Base-by-base conservation (phyloP, 1,140 invertebrate genomes). In the Hylaeus volcanicus region DNA sequence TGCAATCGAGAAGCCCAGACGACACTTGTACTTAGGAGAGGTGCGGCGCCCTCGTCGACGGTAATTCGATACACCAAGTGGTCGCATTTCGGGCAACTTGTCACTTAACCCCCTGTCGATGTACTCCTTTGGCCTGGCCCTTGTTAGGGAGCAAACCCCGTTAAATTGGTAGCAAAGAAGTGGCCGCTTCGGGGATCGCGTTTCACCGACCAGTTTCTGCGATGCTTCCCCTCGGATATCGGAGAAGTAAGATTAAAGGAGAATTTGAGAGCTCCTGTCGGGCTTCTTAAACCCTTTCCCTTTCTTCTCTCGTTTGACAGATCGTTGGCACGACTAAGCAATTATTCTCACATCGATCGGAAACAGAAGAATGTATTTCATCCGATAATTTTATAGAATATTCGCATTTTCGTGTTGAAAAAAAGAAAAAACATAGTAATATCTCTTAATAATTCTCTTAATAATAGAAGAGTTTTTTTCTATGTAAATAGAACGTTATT, bases 31-130 rank as follows among this genome's bases (percentile, higher is more conserved):
- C 6, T 6, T 45, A 68, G 55, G 79, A 58, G 74, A 70, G 79
- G 79, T 55, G 43, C 70, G 12, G 48, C 72, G 75, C 68, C 39
- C 58, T 71, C 73, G 66, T 60, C 70, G n/a, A 79, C 66, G 51
- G 83, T 82, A 86, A 86, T 85, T 86, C 71, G 80, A 86, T 79
- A 82, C 72, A 71, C 69, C 70, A 58, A 82, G 81, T 58, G 43
- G 43, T 60, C 66, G 71, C 61, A 80, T 74, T 85, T 82, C 74
- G 74, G 66, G 70, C 74, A 82, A 85, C 74, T 81, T 81, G 73
- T 73, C 83, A 80, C 82, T 85, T 80, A 81, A 68, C 73, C 53
- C 48, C 39, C 43, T 43, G 51, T 61, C 64, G 56, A 56, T 64
- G 39, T 74, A 71, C 65, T 82, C 5, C 55, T 43, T n/a, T 45